phyloP scores from a whole-genome alignment of 2,888 invertebrate genomes.

The Ennomos quercinarius region DNA sequence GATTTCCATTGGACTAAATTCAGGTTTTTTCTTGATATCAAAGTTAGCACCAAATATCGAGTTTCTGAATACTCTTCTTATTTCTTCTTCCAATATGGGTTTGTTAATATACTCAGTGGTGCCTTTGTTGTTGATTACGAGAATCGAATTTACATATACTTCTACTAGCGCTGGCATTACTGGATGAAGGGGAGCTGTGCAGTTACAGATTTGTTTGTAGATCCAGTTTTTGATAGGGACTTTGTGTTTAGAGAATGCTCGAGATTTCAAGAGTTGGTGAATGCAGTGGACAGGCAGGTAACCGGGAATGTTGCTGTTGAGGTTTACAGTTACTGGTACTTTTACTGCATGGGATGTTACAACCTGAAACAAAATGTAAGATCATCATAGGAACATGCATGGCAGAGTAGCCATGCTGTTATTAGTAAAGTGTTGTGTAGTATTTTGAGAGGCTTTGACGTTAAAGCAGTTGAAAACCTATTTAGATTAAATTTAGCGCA shows the following conservation, averaged over 20 bases:
- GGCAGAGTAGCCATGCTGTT: too few relatives aligned
- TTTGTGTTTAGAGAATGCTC: constrained; percentile 98
- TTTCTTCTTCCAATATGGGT: constrained; percentile 96
- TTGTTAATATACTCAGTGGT: constrained; percentile 93
- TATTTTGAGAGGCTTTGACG: too few relatives aligned
- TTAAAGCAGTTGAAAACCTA: too few relatives aligned
- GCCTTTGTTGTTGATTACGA: constrained; percentile 88
- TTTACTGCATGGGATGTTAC: constrained; percentile 98
- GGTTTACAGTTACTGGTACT: constrained; percentile 95
- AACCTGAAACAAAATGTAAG: constrained; percentile 79
- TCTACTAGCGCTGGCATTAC: constrained; percentile 97
- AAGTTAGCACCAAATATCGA: constrained; percentile 91
- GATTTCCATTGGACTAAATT: constrained; percentile 81
- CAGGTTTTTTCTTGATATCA: constrained; percentile 82
- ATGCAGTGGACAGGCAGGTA: constrained; percentile 98
- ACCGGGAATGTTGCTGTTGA: constrained; percentile 95
- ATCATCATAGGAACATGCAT: too few relatives aligned
- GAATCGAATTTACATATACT: constrained; percentile 96
- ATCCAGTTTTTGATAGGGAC: constrained; percentile 99
- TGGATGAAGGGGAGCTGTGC: constrained; percentile 96
- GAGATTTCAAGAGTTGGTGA: constrained; percentile 96
- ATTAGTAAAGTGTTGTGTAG: too few relatives aligned
- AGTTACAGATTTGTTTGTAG: constrained; percentile 95
- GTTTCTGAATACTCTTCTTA: constrained; percentile 92
- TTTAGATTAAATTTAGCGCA: too few relatives aligned